phyloP scores from a whole-genome alignment of 2,113 vertebrate species.

The Dipodomys merriami region DNA sequence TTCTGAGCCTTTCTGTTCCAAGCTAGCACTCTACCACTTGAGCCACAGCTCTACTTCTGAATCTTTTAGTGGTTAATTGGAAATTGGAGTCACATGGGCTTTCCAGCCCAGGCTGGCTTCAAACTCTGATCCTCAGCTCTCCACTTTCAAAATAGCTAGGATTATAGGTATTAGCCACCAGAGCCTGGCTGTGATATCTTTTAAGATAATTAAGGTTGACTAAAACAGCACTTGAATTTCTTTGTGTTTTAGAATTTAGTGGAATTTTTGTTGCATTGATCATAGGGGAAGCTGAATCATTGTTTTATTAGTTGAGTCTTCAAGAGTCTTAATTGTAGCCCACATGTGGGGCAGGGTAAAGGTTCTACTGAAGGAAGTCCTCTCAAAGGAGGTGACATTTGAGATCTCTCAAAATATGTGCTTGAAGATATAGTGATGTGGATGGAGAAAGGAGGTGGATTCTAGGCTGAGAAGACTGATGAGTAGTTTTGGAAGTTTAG shows the following conservation, averaged over 20 bases:
- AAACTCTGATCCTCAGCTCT: too few species aligned
- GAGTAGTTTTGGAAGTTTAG: neutral
- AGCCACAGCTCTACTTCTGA: too few species aligned
- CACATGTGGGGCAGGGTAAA: accelerated
- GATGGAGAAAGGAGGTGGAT: neutral
- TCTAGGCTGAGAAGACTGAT: neutral
- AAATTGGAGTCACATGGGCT: too few species aligned
- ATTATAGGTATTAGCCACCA: too few species aligned
- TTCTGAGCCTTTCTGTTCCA: too few species aligned
- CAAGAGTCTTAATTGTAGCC: neutral
- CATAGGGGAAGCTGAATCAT: neutral
- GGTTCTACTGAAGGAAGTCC: neutral
- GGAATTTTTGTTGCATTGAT: neutral
- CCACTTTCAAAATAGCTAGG: too few species aligned
- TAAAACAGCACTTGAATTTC: neutral
- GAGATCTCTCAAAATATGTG: neutral
- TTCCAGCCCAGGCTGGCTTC: too few species aligned
- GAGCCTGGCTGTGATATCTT: too few species aligned
- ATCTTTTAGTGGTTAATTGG: too few species aligned
- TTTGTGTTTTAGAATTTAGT: slow-evolving; percentile 38
- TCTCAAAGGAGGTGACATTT: neutral
- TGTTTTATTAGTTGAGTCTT: neutral
- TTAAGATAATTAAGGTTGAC: neutral
- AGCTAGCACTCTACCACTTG: too few species aligned
- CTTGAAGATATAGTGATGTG: neutral